Base-by-base conservation (phyloP, 2,797 vertebrate genomes). In the Sebastolobus altivelis region DNA sequence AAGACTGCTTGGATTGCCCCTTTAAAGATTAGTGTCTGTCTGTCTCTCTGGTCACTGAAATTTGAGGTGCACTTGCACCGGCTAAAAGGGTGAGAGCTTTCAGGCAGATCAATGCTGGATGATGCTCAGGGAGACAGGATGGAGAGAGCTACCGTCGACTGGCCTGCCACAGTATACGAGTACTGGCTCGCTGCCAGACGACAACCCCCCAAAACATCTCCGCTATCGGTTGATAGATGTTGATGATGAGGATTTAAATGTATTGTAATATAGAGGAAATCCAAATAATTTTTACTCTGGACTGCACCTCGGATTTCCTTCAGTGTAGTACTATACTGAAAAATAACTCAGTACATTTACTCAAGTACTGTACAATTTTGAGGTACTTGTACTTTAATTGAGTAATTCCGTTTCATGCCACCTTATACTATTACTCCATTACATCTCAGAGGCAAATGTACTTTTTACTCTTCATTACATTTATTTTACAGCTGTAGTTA, bases 51-150 rank as follows among this genome's bases (percentile, higher is more conserved):
- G 79, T 85, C 82, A 77, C 65, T 92, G 93, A 87, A 92, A 94
- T 85, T 35, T 61, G 81, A 94, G 90, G 79, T 72, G 85, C 81
- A 63, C 79, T 80, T 82, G 68, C 71, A 63, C 27, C 29, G 62
- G 65, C 84, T 89, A 75, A 88, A 88, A 91, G 70, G 77, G 76
- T 85, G 82, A 85, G 82, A 80, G 88, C 91, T 93, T 89, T 92
- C 87, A 89, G 82, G 62, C 83, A 68, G 90, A 95, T 95, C 92
- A 88, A 91, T 95, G 85, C 58, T 22, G 65, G 67, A 49, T 73
- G 82, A 87, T 77, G 63, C 70, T 77, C 55, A 35, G 78, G 72
- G 80, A 87, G 87, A 87, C 69, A 65, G 85, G 83, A 85, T 66
- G 82, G 65, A 92, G 88, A 82, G 76, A 82, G 78, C 87, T 88